A percentile compares a stretch with the other conserved stretches of the same genome.
phyloP scores from a whole-genome alignment of 37 sponge, comb jelly and placozoan genomes.

The Trichoplax adhaerens region DNA sequence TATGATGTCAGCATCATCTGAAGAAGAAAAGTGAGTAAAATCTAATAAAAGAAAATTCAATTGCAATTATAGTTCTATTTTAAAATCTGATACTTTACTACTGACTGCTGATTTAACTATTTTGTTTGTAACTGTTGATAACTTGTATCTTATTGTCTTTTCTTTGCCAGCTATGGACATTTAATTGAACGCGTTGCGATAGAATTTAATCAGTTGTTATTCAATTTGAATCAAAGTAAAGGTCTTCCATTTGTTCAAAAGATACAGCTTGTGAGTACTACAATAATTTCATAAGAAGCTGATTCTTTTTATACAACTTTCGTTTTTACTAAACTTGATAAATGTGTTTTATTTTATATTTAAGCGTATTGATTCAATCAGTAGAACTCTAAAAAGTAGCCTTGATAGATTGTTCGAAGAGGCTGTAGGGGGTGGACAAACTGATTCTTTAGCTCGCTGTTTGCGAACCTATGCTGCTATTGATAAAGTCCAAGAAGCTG shows the following conservation, averaged over 20 bases:
- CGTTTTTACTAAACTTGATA: neutral
- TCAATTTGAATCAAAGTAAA: constrained; percentile 25
- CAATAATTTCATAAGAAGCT: neutral
- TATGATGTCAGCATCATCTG: too few species aligned
- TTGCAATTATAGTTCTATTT: too few species aligned
- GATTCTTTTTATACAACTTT: too few species aligned
- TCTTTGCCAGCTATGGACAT: constrained; percentile 2
- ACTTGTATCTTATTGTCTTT: neutral
- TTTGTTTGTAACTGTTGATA: too few species aligned
- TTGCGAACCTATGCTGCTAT: constrained; percentile 68
- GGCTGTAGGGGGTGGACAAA: constrained; percentile 26
- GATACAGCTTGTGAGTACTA: constrained; percentile 35
- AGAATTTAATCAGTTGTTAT: constrained; percentile 78
- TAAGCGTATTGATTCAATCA: constrained; percentile 59
- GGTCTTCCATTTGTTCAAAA: constrained; percentile 40
- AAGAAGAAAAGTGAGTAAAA: too few species aligned
- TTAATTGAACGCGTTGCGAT: constrained; percentile 59
- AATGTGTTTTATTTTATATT: neutral
- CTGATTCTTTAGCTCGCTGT: constrained; percentile 32
- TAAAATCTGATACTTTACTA: too few species aligned
- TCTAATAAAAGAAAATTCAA: too few species aligned
- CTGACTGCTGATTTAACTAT: too few species aligned
- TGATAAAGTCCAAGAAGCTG: constrained; percentile 32
- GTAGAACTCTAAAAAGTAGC: constrained; percentile 19
- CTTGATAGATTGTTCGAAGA: constrained; percentile 40